These are phyloP conservation scores for Antechinus flavipes DNA, from an alignment of 2,113 vertebrate genomes.

Conservation along the genomic window DNA sequence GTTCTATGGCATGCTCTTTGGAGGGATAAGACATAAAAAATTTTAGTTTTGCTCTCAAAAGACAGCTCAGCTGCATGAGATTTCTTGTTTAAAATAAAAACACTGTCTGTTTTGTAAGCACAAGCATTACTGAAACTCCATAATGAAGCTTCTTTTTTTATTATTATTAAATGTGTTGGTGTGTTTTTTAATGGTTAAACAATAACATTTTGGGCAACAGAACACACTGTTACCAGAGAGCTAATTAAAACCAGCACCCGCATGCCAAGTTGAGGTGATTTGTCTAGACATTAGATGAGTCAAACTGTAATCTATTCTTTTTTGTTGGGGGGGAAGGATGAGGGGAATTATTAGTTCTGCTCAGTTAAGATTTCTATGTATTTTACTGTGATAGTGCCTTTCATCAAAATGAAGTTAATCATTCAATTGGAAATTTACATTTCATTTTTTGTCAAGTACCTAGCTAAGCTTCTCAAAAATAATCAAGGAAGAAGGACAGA, in stretches of 20 bases:
- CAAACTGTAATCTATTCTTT: constrained; percentile 71
- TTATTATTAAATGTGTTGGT: constrained; percentile 43
- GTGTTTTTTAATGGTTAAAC: constrained; percentile 55
- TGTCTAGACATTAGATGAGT: constrained; percentile 78
- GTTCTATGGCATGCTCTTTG: background rate
- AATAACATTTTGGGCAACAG: constrained; percentile 59
- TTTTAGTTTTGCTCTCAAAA: background rate
- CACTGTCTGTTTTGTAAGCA: background rate
- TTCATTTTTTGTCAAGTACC: constrained; percentile 22
- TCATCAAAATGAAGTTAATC: constrained; percentile 69
- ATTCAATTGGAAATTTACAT: constrained; percentile 43
- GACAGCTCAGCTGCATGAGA: background rate
- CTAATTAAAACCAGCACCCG: constrained; percentile 74
- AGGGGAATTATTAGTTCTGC: constrained; percentile 71
- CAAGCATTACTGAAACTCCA: background rate
- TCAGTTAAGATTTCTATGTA: constrained; percentile 78
- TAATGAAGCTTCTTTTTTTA: constrained; percentile 29
- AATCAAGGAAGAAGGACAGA: background rate
- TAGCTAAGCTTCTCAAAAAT: background rate
- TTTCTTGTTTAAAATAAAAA: constrained; percentile 16
- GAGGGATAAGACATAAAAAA: background rate
- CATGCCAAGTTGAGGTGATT: constrained; percentile 66
- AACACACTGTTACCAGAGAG: constrained; percentile 34
- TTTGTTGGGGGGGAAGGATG: constrained; percentile 52
- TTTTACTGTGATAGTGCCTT: constrained; percentile 76